Evolutionary conservation across 2,797 vertebrate species (phyloP).

Genomic region (Hippocampus kuda): DNA sequence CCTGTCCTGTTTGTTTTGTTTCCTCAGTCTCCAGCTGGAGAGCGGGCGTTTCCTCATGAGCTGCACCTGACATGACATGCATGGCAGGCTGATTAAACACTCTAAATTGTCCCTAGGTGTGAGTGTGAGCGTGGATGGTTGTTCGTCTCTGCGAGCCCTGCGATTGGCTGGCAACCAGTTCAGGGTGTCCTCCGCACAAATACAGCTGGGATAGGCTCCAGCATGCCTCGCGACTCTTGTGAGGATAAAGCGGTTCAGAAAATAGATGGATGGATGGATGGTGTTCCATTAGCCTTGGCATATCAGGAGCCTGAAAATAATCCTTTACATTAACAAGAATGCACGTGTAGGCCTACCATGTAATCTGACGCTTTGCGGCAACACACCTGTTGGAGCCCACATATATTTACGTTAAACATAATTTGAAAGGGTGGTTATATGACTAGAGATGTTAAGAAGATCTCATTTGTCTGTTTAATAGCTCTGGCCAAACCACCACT

Average conservation of each 20-base stretch:
- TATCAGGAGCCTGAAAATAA: constrained; percentile 33
- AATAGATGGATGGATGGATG: constrained; percentile 6
- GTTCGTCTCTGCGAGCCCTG: too few relatives aligned
- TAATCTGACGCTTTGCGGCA: constrained; percentile 10
- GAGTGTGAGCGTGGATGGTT: too few relatives aligned
- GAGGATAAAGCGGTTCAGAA: constrained; percentile 12
- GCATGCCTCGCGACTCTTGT: too few relatives aligned
- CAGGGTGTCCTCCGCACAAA: too few relatives aligned
- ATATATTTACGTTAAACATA: constrained; percentile 39
- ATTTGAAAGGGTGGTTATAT: constrained; percentile 26
- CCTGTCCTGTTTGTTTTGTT: too few relatives aligned
- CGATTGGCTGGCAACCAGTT: too few relatives aligned
- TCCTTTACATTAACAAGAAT: constrained; percentile 9
- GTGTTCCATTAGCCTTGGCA: constrained; percentile 44
- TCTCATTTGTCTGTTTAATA: constrained; percentile 43
- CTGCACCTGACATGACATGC: too few relatives aligned
- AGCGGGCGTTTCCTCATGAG: too few relatives aligned
- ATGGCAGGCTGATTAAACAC: too few relatives aligned
- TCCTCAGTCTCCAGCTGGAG: too few relatives aligned
- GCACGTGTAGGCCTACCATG: constrained; percentile 31
- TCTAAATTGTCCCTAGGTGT: too few relatives aligned
- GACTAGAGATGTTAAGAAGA: constrained; percentile 35
- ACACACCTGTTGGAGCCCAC: constrained; percentile 37
- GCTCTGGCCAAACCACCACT: constrained; percentile 29
- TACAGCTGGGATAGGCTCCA: too few relatives aligned